Evolutionary conservation across 2,888 invertebrate species (phyloP), one percentile per base, ranked within the genome.

Genomic region (Chalcosyrphus nemorum): DNA sequence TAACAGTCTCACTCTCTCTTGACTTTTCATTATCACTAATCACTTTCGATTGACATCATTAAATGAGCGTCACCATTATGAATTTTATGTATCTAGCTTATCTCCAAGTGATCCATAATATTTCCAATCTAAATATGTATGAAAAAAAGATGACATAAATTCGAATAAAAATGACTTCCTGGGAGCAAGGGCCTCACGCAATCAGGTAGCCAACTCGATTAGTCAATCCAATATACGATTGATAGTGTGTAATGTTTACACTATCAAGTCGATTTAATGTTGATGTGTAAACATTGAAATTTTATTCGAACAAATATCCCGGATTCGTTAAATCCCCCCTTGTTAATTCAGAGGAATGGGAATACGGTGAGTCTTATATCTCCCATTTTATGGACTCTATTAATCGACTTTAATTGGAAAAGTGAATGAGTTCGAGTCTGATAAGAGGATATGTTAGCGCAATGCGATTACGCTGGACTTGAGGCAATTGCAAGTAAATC

Each of bases 371-470:
- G 47, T 47, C n/a, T n/a, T n/a, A n/a, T 45, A 41, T 47, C 56
- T 29, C 41, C 21, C 6, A 32, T 54, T 74, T 80, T 59, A 65
- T 80, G 43, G 27, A 41, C 43, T 24, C 4, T 38, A 21, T 63
- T 75, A 81, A 81, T 81, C 75, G 81, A 50, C 81, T 75, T 75
- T 75, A 75, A 81, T 70, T 75, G 75, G 75, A 81, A 81, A 75
- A 57, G 7, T 56, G 81, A 68, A 70, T 81, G 50, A 78, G 32
- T 70, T 56, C 35, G 41, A 35, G n/a, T 24, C 41, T 41, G 81
- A 75, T 74, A 68, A 63, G 45, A 7, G 19, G 57, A 9, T n/a
- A 5, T 38, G 45, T 63, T 7, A 29, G n/a, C n/a, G 41, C 24
- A 19, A 38, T 27, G 35, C 17, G 71, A 50, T 50, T 24, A 38